A percentile compares a stretch with the other conserved stretches of the same genome.
These are phyloP conservation scores for Oscheius sp. DNA, from an alignment of 2,888 invertebrate species.

Conservation along the genomic window DNA sequence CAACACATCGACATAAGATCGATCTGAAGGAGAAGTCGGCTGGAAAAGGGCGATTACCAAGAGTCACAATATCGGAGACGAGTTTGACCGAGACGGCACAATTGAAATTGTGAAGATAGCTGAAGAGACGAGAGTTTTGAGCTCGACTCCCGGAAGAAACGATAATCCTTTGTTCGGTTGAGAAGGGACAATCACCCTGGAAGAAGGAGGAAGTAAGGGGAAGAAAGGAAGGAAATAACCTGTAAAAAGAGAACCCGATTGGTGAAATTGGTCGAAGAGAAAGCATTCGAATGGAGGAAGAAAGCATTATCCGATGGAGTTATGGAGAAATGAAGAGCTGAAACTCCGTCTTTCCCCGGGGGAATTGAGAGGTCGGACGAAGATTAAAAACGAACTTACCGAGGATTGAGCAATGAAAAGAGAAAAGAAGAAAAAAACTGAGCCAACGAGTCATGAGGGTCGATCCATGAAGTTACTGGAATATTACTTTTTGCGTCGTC, in stretches of 20 bases:
- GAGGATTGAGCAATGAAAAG: background rate
- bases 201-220: background rate
- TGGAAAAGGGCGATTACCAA: background rate
- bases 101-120: constrained; percentile 22
- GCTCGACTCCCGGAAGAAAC: constrained; percentile 30
- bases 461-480: background rate
- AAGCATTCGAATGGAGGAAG: constrained; percentile 21
- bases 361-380: background rate
- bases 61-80: constrained; percentile 25
- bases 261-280: constrained; percentile 13
- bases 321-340: constrained; percentile 29
- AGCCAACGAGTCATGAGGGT: background rate
- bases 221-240: background rate
- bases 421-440: background rate
- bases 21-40: constrained; percentile 42
- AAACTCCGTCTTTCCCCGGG: background rate
- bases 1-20: constrained; percentile 65
- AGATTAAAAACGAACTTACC: background rate
- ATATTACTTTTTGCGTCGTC: background rate
- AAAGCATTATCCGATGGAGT: constrained; percentile 29
- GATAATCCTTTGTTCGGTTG: constrained; percentile 25
- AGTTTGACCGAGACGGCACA: constrained; percentile 32
- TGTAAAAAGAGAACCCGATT: constrained; percentile 28
- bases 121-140: constrained; percentile 22
- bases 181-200: constrained; percentile 32